Base-by-base conservation (phyloP, 2,888 invertebrate genomes). In the Cryptus armator region DNA sequence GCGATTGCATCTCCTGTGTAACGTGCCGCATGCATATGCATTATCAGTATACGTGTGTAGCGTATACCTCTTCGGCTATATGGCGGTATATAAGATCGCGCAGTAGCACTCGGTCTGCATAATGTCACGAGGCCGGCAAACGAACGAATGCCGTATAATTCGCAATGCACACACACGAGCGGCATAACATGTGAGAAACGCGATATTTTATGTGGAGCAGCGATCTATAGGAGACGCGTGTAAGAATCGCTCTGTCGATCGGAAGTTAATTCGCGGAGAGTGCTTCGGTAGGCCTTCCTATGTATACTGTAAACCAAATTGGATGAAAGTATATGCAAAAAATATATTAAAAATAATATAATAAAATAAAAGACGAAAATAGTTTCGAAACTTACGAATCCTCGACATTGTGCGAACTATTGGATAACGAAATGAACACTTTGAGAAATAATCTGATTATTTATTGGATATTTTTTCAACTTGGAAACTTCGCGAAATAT, bases 111-210 rank as follows among this genome's bases (percentile, higher is more conserved):
- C 37, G 62, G 46, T 53, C 19, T 74, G 53, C 74, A 66, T 81
- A 81, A 84, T 84, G 70, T 81, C 84, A 84, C 84, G 84, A 81
- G 76, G 68, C 62, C 77, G 62, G 80, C 62, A 71, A 77, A 68
- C 76, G 66, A 81, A 53, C 48, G 37, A 81, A 70, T 70, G 66
- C 29, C 66, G 66, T 83, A 72, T 68, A 74, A 77, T 81, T 74
- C 59, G 62, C 68, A 0, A 78, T 79, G 79, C 74, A 53, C 62
- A 79, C 68, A 67, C 46, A 68, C 62, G 62, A 46, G 19, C 64
- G 53, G 75, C 70, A 56, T 56, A 72, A 62, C 2, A 75, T 71
- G 76, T 10, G 70, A 29, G 53, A 79, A 83, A 68, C 70, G 68
- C 77, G 64, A 43, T 51, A 4, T 19, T 24, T 48, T 51, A 32